phyloP scores from a whole-genome alignment of 1,140 invertebrate species.

The Neodiprion virginianus region DNA sequence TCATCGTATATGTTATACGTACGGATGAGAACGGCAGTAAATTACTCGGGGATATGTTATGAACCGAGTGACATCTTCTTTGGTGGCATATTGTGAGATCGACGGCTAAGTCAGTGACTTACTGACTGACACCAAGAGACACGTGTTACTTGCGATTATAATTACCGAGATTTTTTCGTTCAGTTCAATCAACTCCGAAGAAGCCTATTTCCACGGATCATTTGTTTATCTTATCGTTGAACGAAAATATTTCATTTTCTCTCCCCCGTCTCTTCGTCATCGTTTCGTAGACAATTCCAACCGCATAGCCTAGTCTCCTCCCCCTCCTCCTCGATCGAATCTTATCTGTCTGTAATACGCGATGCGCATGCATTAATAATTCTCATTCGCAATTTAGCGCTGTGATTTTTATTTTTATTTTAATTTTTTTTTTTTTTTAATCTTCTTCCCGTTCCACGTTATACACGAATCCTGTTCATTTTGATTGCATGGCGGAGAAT shows the following conservation, averaged over 20 bases:
- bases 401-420: too few species aligned
- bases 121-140: background rate
- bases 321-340: too few species aligned
- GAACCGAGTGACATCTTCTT: background rate
- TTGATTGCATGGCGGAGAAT: too few species aligned
- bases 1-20: too few species aligned
- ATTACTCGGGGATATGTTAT: background rate
- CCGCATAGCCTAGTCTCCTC: too few species aligned
- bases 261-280: background rate
- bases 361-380: background rate
- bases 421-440: too few species aligned
- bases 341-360: too few species aligned
- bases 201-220: too few species aligned
- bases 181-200: background rate
- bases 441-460: too few species aligned
- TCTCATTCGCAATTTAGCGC: background rate
- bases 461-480: too few species aligned
- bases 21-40: background rate
- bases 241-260: background rate
- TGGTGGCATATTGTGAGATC: background rate
- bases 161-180: background rate
- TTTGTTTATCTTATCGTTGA: background rate
- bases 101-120: too few species aligned
- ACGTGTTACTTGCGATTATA: background rate
- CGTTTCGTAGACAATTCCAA: too few species aligned